Conservation (phyloP, 2,888 invertebrate genomes). For the Hemistola chrysoprasaria region DNA sequence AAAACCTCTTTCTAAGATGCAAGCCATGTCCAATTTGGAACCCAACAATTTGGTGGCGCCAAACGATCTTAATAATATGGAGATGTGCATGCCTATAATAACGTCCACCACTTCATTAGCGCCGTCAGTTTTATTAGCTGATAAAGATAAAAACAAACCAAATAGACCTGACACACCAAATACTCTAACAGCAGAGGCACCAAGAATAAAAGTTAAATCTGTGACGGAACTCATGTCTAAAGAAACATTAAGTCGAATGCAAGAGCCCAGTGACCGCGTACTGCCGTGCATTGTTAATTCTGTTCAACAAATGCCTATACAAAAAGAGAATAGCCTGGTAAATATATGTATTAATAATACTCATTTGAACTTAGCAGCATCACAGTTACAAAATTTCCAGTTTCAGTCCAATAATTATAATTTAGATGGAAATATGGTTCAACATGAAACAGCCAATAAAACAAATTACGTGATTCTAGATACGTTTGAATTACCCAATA, state of each 20-base stretch:
- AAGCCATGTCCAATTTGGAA: slow-evolving; percentile 7
- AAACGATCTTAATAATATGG: slow-evolving; percentile 17
- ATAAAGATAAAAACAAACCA: background rate
- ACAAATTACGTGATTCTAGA: slow-evolving; percentile 43
- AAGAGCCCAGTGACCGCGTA: slow-evolving; percentile 10
- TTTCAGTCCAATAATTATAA: background rate
- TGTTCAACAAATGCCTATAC: slow-evolving; percentile 3
- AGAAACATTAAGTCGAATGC: slow-evolving; percentile 36
- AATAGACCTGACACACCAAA: slow-evolving; percentile 4
- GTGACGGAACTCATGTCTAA: slow-evolving; percentile 62
- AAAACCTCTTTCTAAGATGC: slow-evolving; percentile 6
- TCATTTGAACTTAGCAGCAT: background rate
- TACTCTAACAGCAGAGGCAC: slow-evolving; percentile 25
- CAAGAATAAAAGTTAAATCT: slow-evolving; percentile 70
- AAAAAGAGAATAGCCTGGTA: slow-evolving; percentile 1
- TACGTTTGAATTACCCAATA: slow-evolving; percentile 59
- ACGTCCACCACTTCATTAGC: slow-evolving; percentile 59
- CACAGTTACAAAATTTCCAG: slow-evolving; percentile 5
- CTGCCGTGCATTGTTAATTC: slow-evolving; percentile 2
- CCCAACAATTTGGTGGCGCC: too few species aligned
- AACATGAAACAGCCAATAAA: background rate
- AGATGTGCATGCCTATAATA: slow-evolving; percentile 53
- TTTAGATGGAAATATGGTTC: slow-evolving; percentile 1
- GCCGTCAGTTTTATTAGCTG: slow-evolving; percentile 5
- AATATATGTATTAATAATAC: background rate